A percentile compares a stretch with the other conserved stretches of the same genome.
phyloP scores from a whole-genome alignment of 2,113 vertebrate genomes.

The Catharus bicknelli region DNA sequence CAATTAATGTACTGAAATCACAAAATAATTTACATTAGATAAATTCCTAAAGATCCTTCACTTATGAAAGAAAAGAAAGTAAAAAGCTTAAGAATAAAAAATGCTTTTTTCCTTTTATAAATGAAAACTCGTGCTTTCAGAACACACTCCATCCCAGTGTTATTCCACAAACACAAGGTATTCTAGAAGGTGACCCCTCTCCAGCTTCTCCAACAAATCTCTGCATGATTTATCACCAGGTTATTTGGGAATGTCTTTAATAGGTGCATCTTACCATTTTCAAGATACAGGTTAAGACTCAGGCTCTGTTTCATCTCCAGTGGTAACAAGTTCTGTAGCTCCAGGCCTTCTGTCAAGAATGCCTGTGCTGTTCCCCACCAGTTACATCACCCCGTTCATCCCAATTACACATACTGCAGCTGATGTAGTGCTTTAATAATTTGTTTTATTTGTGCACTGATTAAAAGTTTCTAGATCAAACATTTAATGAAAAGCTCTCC shows the following conservation, averaged over 20 bases:
- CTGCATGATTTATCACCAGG: constrained; percentile 7
- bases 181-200: neutral
- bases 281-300: constrained; percentile 35
- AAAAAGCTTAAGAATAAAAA: neutral
- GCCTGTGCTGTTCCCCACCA: constrained; percentile 22
- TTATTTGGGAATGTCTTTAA: constrained; percentile 18
- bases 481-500: constrained; percentile 60
- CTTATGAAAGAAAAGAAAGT: neutral
- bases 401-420: constrained; percentile 17
- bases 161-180: neutral
- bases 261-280: constrained; percentile 32
- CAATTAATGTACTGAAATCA: neutral
- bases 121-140: neutral
- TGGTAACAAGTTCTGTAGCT: constrained; percentile 56
- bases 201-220: neutral
- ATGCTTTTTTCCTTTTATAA: neutral
- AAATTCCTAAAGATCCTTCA: neutral
- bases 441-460: constrained; percentile 66
- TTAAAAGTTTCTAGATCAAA: constrained; percentile 67
- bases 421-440: constrained; percentile 63
- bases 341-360: constrained; percentile 51
- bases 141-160: fast-evolving
- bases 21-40: neutral
- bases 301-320: constrained; percentile 42
- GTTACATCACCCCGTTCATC: constrained; percentile 59